phyloP scores from a whole-genome alignment of 2,797 vertebrate genomes.

The Schizopygopsis pylzovi region DNA sequence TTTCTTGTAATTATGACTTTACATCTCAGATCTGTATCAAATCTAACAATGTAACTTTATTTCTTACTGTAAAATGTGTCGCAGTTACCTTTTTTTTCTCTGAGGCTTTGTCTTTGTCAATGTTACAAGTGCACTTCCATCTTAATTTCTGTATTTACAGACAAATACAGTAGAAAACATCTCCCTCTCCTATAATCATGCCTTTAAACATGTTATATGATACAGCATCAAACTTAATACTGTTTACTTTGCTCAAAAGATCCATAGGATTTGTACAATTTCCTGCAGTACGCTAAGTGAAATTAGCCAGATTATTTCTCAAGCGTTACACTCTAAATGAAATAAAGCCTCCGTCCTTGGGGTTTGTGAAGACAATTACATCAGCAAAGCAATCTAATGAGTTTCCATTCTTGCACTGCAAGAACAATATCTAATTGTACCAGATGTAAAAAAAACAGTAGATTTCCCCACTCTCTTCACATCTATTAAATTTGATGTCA shows the following conservation, averaged over 20 bases:
- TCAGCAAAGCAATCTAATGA: conserved; percentile 51
- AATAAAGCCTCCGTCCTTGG: conserved; percentile 54
- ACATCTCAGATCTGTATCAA: not conserved
- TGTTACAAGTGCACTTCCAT: not conserved
- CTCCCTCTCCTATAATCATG: not conserved
- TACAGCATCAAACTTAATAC: conserved; percentile 8
- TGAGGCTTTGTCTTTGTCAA: not conserved
- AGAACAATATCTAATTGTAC: conserved; percentile 41
- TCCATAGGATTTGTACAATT: conserved; percentile 33
- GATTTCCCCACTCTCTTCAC: conserved; percentile 20
- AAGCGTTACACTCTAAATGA: conserved; percentile 46
- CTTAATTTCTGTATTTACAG: conserved; percentile 4
- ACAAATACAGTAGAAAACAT: not conserved
- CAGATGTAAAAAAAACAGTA: conserved; percentile 25
- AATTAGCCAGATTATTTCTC: conserved; percentile 45
- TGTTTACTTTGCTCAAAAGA: conserved; percentile 12
- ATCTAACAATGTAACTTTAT: not conserved
- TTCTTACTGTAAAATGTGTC: not conserved
- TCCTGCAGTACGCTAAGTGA: conserved; percentile 40
- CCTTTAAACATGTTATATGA: not conserved
- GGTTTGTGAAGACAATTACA: conserved; percentile 43
- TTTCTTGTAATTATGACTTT: not conserved
- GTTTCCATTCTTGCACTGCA: conserved; percentile 50
- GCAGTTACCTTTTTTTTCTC: not conserved
- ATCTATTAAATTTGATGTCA: conserved; percentile 35